These are phyloP conservation scores for Tragopan temminckii DNA, from an alignment of 2,797 vertebrate genomes.

Conservation along the genomic window DNA sequence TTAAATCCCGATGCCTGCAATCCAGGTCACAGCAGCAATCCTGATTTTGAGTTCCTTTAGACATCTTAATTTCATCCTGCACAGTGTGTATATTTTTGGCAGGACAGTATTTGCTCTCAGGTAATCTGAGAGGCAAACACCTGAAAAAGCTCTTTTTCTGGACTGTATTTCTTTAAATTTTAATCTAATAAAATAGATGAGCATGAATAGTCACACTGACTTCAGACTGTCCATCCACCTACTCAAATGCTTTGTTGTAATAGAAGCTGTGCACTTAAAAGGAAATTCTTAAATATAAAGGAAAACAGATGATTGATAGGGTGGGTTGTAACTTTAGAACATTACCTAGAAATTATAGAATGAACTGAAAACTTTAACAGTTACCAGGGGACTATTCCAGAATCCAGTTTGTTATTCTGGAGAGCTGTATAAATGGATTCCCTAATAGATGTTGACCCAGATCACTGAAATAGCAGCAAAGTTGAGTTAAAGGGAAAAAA, in stretches of 20 bases:
- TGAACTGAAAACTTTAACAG: not conserved
- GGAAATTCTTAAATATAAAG: not conserved
- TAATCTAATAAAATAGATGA: not conserved
- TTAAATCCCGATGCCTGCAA: not conserved
- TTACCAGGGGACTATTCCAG: not conserved
- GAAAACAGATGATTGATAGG: not conserved
- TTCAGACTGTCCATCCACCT: not conserved
- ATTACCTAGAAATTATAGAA: not conserved
- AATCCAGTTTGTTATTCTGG: not conserved
- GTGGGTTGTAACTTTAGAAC: not conserved
- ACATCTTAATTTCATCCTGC: not conserved
- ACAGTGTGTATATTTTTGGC: not conserved
- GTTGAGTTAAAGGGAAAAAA: not conserved
- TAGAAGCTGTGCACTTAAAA: not conserved
- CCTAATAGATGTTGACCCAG: not conserved
- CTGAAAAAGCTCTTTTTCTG: not conserved
- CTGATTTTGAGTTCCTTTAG: not conserved
- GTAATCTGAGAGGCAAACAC: not conserved
- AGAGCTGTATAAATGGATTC: not conserved
- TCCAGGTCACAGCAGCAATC: constrained; percentile 7
- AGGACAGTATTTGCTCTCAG: not conserved
- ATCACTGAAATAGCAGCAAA: not conserved
- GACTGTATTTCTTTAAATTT: not conserved
- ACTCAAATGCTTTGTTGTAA: not conserved
- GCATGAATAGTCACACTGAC: not conserved